These are phyloP conservation scores for Alectura lathami DNA, from an alignment of 2,113 vertebrate species.

Conservation along the genomic window DNA sequence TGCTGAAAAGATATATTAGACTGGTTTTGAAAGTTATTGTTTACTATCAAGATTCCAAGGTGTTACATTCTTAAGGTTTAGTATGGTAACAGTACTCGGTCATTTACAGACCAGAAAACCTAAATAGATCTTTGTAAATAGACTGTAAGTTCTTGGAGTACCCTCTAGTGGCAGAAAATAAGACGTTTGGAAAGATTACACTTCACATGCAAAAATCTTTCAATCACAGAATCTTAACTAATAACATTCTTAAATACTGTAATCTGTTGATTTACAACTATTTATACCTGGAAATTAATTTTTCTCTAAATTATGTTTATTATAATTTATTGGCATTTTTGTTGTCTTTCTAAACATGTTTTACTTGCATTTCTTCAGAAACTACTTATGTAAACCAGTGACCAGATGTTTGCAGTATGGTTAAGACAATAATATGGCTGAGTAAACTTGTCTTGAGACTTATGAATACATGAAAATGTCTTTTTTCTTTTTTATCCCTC, in stretches of 20 bases:
- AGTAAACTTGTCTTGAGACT: neutral
- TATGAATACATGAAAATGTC: neutral
- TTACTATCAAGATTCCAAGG: neutral
- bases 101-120: neutral
- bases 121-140: neutral
- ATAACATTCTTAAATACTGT: neutral
- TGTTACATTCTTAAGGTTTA: neutral
- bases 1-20: neutral
- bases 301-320: slow-evolving; percentile 60
- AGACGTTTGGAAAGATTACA: neutral
- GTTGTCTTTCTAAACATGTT: neutral
- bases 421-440: neutral
- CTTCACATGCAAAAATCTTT: neutral
- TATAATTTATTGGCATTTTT: slow-evolving; percentile 65
- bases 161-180: slow-evolving; percentile 69
- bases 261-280: neutral
- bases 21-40: neutral
- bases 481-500: neutral
- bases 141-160: slow-evolving; percentile 57
- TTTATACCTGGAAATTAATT: slow-evolving; percentile 47
- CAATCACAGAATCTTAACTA: neutral
- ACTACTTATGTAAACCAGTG: neutral
- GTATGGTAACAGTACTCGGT: neutral
- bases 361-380: neutral
- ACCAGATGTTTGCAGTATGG: neutral